phyloP scores from a whole-genome alignment of 2,888 invertebrate genomes.

The Deroplatys truncata region DNA sequence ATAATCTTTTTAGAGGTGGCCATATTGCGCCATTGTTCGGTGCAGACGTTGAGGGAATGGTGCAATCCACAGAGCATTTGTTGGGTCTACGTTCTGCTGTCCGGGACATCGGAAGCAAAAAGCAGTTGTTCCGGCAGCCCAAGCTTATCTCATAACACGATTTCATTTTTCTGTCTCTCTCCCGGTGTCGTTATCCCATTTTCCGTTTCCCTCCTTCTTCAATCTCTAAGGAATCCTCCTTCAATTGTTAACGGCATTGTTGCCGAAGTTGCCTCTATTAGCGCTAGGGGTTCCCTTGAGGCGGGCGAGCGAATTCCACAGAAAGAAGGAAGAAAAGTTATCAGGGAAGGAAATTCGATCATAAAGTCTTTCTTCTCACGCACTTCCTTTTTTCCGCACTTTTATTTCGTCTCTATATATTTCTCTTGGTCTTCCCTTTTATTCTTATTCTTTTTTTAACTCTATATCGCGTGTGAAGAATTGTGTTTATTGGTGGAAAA shows the following conservation, averaged over 20 bases:
- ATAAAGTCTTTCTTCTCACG: not conserved
- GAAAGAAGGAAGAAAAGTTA: not conserved
- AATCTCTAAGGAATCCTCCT: slow-evolving; percentile 2
- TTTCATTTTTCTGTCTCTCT: not conserved
- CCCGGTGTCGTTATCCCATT: not conserved
- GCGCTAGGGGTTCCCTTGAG: not conserved
- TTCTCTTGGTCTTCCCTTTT: not conserved
- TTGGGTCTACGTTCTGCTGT: not conserved
- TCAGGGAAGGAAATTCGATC: slow-evolving; percentile 5
- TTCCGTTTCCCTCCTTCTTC: not conserved
- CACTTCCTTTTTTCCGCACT: not conserved
- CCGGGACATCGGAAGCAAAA: not conserved
- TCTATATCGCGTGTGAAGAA: not conserved
- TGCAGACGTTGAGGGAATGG: not conserved
- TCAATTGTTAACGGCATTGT: slow-evolving; percentile 8
- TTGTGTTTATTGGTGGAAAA: not conserved
- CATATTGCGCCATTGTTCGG: not conserved
- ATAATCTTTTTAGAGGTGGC: not conserved
- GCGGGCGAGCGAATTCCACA: slow-evolving; percentile 1
- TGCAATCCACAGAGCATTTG: not conserved
- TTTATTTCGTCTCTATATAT: not conserved
- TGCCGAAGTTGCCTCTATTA: slow-evolving; percentile 5
- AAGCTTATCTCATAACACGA: not conserved
- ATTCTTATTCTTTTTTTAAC: not conserved
- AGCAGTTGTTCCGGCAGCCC: not conserved